phyloP scores from a whole-genome alignment of 2,113 vertebrate species.

The Tachysurus fulvidraco region DNA sequence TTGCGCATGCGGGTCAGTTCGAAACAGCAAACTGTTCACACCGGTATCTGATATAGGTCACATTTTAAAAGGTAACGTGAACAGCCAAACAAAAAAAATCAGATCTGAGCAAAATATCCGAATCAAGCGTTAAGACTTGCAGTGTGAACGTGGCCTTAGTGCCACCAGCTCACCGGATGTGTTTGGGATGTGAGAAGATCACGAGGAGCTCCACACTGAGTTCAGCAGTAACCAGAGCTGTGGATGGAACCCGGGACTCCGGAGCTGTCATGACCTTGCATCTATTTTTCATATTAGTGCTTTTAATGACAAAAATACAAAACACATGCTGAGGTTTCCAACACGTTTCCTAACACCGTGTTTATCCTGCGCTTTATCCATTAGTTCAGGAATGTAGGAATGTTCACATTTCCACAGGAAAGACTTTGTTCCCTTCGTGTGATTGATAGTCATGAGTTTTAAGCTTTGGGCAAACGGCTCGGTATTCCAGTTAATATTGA shows the following conservation, averaged over 20 bases:
- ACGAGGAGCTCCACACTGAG: background rate
- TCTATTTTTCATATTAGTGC: background rate
- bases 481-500: background rate
- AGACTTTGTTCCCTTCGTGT: background rate
- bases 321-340: conserved; percentile 34
- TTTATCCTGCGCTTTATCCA: conserved; percentile 2
- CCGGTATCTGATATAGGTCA: too few species aligned
- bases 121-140: too few species aligned
- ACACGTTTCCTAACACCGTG: conserved; percentile 12
- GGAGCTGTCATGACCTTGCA: background rate
- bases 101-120: too few species aligned
- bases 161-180: too few species aligned
- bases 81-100: too few species aligned
- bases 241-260: background rate
- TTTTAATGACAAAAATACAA: background rate
- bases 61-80: too few species aligned
- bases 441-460: background rate
- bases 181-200: background rate
- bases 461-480: background rate
- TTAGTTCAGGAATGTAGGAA: conserved; percentile 3
- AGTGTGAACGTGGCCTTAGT: too few species aligned
- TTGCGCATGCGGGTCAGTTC: too few species aligned
- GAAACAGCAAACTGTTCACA: too few species aligned
- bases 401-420: background rate
- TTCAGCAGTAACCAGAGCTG: background rate